A percentile compares a stretch with the other conserved stretches of the same genome.
Evolutionary conservation across 1,140 invertebrate species (phyloP).

Genomic region (Neuroterus valhalla): DNA sequence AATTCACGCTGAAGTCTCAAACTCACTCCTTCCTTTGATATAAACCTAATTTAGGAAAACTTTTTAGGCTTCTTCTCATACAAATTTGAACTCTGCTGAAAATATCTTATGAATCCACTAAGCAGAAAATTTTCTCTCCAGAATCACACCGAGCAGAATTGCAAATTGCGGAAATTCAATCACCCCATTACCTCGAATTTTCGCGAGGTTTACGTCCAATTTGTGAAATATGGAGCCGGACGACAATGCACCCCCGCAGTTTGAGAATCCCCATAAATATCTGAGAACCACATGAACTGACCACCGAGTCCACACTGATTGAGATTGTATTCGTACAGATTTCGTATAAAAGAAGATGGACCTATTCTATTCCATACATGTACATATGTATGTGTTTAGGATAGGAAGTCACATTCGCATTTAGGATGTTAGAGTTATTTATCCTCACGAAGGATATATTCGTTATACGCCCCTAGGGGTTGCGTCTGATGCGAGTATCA

Average conservation of each 20-base stretch:
- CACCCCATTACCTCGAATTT: conserved; percentile 56
- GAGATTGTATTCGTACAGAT: conserved; percentile 12
- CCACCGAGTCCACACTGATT: conserved; percentile 46
- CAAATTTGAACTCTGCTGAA: background rate
- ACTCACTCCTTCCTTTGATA: no score
- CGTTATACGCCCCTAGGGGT: conserved; percentile 53
- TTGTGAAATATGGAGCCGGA: conserved; percentile 57
- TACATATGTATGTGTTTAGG: background rate
- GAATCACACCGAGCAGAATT: background rate
- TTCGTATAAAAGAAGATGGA: background rate
- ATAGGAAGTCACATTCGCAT: conserved; percentile 21
- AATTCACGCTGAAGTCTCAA: no score
- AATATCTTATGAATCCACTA: background rate
- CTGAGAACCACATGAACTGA: conserved; percentile 59
- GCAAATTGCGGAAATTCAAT: conserved; percentile 52
- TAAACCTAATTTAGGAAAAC: no score
- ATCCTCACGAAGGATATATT: conserved; percentile 36
- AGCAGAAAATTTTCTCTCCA: background rate
- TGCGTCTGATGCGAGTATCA: conserved; percentile 41
- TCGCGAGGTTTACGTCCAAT: conserved; percentile 56
- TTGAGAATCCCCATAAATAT: conserved; percentile 57
- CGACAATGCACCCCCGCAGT: conserved; percentile 39
- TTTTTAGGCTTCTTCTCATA: no score
- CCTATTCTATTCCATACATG: background rate
- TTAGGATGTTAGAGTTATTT: conserved; percentile 46